A percentile compares a stretch with the other conserved stretches of the same genome.
Conservation (phyloP, 2,888 invertebrate genomes). For the Drosophila setosimentum region DNA sequence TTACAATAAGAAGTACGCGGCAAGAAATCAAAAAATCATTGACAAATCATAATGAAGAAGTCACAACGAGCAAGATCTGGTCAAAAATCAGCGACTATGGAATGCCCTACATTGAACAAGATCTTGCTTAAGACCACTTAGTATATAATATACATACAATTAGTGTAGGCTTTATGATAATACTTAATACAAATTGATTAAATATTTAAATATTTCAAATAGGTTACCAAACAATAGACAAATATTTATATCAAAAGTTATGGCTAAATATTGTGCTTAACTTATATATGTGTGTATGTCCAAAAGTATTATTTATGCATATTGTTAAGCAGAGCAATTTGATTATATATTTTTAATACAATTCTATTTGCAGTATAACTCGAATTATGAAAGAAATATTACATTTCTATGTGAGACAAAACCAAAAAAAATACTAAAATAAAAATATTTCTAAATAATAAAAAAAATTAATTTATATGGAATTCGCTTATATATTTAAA, state of each 20-base stretch:
- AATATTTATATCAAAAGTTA: neutral
- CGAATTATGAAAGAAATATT: neutral
- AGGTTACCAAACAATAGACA: neutral
- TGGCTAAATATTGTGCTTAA: neutral
- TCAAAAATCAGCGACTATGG: neutral
- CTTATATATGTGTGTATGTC: neutral
- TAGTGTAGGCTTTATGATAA: neutral
- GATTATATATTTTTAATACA: too few species aligned
- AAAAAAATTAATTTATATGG: neutral
- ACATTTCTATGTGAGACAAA: neutral
- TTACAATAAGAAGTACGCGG: conserved; percentile 20
- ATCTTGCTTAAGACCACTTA: neutral
- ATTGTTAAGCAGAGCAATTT: neutral
- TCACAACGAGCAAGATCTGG: neutral
- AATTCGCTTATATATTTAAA: neutral
- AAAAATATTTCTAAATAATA: neutral
- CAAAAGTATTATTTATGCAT: neutral
- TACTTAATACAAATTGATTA: neutral
- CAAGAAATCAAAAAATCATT: conserved; percentile 3
- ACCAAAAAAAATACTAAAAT: neutral
- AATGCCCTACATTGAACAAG: neutral
- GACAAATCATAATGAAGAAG: conserved; percentile 1
- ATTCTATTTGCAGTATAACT: neutral
- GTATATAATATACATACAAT: neutral
- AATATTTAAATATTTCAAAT: neutral